Evolutionary conservation across 2,888 invertebrate species (phyloP), one percentile per base, ranked within the genome.

Genomic region (Nipponacmea schrenckii): DNA sequence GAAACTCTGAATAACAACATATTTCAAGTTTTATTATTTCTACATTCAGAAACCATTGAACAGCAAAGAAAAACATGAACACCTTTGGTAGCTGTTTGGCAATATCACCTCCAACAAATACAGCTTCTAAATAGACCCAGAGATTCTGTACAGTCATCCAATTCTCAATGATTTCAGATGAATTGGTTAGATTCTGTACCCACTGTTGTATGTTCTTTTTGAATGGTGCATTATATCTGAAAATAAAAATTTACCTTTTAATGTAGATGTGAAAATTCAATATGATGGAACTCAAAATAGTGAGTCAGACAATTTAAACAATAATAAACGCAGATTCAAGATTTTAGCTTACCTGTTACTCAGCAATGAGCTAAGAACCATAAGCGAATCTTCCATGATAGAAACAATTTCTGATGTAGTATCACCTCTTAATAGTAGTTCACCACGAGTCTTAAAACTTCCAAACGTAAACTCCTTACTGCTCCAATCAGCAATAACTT

Each of bases 41-140:
- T n/a, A n/a, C n/a, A n/a, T n/a, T n/a, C n/a, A n/a, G n/a, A n/a
- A n/a, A n/a, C n/a, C n/a, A 31, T 31, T 31, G 3, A 31, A 31
- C 31, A 31, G 8, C 10, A 8, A 39, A 39, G 39, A 39, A 39
- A 39, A 39, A 8, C 39, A 20, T 24, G 39, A 7, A 70, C 67
- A 88, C 89, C 85, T 89, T 86, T 0, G 98, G 98, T 67, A 98
- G 90, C 86, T 98, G 98, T 85, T 97, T 97, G n/a, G 98, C 98
- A 81, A 98, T 98, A 86, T 98, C 98, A 70, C 98, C 98, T 2
- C 98, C 98, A 0, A 98, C 97, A 89, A 98, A 98, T 0, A 98
- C 98, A 0, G 98, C 98, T 89, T 98, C 98, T 27, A 98, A 90
- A 86, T 98, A 98, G 0, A 98, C 97, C 98, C 98, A 98, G 93